Evolutionary conservation across 2,113 vertebrate species (phyloP).

Genomic region (Ibidorhyncha struthersii): DNA sequence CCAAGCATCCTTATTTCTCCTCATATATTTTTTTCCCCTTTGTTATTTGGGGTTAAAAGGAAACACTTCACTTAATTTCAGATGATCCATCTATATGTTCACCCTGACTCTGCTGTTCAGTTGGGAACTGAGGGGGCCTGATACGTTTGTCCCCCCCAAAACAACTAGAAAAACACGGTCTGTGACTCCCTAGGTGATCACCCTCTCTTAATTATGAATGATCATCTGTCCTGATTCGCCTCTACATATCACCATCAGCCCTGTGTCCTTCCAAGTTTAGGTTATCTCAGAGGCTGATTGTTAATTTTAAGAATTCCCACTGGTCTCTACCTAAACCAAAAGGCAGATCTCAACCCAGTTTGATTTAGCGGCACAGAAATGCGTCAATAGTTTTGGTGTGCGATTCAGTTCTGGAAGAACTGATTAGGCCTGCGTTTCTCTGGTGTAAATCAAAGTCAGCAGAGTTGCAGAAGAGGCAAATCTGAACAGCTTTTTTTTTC

Average conservation of each 20-base stretch:
- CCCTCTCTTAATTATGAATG: background rate
- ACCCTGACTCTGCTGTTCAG: background rate
- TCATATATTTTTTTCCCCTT: background rate
- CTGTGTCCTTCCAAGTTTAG: background rate
- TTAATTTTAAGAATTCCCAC: conserved; percentile 30
- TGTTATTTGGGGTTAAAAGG: background rate
- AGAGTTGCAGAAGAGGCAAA: conserved; percentile 12
- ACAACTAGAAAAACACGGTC: background rate
- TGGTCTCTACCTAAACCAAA: background rate
- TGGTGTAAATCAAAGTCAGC: conserved; percentile 27
- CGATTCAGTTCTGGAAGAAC: background rate
- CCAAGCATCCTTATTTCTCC: background rate
- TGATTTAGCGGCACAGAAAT: conserved; percentile 19
- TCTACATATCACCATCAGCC: background rate
- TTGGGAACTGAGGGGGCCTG: background rate
- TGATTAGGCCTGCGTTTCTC: background rate
- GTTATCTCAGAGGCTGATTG: background rate
- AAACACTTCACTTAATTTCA: background rate
- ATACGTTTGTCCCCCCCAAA: background rate
- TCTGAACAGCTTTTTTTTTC: background rate
- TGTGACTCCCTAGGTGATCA: background rate
- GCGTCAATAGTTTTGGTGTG: background rate
- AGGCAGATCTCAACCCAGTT: background rate
- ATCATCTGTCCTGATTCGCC: background rate
- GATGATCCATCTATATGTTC: background rate